These are phyloP conservation scores for human (Homo sapiens) DNA, from an alignment of 2,113 vertebrate species.

Conservation along the genomic window GRCh38 chr15:23892501-23893000, in stretches of 20 bases:
- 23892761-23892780: background rate
- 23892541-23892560: background rate
- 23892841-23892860: background rate
- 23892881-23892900: background rate
- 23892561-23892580: background rate
- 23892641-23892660: background rate
- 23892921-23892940: background rate
- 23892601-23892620: background rate
- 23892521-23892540: background rate
- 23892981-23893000: background rate
- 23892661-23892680: background rate
- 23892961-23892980: background rate
- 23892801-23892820: background rate
- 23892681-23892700: background rate
- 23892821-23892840: background rate
- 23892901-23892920: background rate
- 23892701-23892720: background rate
- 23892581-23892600: background rate
- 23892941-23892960: background rate
- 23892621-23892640: background rate
- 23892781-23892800: background rate
- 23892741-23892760: background rate
- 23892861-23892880: background rate
- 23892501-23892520: background rate
- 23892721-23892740: background rate